These are phyloP conservation scores for Chloebia gouldiae DNA, from an alignment of 2,113 vertebrate species.

Conservation along the genomic window DNA sequence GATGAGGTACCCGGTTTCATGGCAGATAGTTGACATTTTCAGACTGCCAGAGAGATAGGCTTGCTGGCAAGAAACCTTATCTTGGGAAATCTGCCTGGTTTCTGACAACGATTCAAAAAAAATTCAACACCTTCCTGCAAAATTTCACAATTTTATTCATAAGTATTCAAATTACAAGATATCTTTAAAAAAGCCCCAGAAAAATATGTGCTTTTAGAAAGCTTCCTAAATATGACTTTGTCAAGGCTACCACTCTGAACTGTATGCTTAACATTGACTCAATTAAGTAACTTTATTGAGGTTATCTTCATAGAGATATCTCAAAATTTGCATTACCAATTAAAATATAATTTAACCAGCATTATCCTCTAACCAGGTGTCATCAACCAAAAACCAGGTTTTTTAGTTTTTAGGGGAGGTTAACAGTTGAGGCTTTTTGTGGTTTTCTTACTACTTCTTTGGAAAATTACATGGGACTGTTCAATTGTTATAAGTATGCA, in stretches of 20 bases:
- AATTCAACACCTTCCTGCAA: background rate
- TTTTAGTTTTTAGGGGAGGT: background rate
- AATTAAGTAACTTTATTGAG: background rate
- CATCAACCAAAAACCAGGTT: too few relatives aligned
- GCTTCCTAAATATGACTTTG: background rate
- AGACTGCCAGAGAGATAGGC: background rate
- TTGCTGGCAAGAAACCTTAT: background rate
- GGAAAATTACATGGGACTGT: background rate
- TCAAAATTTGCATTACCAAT: background rate
- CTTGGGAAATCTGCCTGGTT: constrained; percentile 13
- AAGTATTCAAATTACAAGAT: background rate
- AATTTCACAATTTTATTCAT: background rate
- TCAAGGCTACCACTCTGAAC: background rate
- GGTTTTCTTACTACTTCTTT: background rate
- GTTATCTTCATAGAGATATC: background rate
- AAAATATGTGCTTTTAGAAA: background rate
- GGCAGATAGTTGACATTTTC: background rate
- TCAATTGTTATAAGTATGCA: background rate
- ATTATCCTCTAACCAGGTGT: background rate
- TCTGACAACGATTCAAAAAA: background rate
- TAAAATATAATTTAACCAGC: background rate
- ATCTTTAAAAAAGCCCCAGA: background rate
- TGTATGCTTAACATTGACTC: background rate
- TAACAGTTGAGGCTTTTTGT: background rate
- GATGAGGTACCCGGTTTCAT: background rate